Conservation (phyloP, 2,888 invertebrate genomes). For the Ichneumoninae sp. region DNA sequence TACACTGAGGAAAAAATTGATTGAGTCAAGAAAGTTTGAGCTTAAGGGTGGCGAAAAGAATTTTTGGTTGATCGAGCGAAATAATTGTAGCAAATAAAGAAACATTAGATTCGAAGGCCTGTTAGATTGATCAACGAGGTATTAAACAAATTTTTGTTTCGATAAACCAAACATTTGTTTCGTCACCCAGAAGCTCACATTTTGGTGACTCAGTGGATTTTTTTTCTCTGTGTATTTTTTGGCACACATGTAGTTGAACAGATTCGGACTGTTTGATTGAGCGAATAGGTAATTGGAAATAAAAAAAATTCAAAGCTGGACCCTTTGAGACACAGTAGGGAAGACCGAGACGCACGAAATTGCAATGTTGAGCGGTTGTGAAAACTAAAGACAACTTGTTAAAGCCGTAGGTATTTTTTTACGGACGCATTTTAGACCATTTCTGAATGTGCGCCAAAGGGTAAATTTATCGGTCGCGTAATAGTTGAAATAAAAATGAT, state of each 20-base stretch:
- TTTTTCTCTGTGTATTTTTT: too few species aligned
- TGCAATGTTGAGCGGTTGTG: background rate
- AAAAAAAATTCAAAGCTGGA: background rate
- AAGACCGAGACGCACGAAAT: background rate
- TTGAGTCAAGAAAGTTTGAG: too few species aligned
- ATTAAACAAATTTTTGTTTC: too few species aligned
- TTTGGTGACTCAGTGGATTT: too few species aligned
- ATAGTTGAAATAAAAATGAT: background rate
- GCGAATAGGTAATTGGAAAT: background rate
- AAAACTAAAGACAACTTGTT: background rate
- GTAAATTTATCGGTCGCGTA: background rate
- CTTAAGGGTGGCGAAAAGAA: too few species aligned
- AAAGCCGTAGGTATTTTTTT: background rate
- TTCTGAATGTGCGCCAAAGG: background rate
- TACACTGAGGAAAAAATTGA: background rate
- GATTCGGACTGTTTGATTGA: background rate
- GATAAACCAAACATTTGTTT: too few species aligned
- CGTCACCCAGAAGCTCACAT: too few species aligned
- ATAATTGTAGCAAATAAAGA: too few species aligned
- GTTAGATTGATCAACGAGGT: too few species aligned
- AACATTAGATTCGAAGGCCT: too few species aligned
- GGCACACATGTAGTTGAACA: background rate
- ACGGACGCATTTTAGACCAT: background rate
- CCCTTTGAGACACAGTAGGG: background rate
- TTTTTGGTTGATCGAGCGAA: too few species aligned